Percentiles rank a stretch among this genome's conserved stretches.
phyloP scores from a whole-genome alignment of 2,797 vertebrate species.

The Muscicapa comitata region DNA sequence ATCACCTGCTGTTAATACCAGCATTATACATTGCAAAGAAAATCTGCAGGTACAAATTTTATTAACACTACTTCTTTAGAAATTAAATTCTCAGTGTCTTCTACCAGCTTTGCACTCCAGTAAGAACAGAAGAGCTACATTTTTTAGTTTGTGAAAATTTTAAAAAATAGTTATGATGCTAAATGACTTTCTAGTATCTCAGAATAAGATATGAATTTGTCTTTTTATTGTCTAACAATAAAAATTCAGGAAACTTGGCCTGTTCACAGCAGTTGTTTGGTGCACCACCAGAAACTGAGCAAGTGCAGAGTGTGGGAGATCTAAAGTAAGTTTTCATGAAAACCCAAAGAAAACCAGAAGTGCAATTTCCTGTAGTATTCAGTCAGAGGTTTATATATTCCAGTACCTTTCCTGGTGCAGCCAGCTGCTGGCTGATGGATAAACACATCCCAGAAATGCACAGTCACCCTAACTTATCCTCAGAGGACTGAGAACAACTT shows the following conservation, averaged over 20 bases:
- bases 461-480: background rate
- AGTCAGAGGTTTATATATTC: background rate
- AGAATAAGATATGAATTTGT: background rate
- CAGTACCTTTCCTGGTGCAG: background rate
- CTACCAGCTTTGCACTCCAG: background rate
- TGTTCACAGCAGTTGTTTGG: background rate
- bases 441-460: background rate
- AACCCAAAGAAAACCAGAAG: background rate
- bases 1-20: background rate
- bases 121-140: background rate
- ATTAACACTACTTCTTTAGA: background rate
- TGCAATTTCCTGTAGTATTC: background rate
- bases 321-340: background rate
- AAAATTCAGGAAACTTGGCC: constrained; percentile 3
- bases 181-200: background rate
- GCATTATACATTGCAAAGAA: background rate
- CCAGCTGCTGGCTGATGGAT: background rate
- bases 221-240: background rate
- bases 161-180: background rate
- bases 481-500: background rate
- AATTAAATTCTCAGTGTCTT: background rate
- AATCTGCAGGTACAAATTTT: background rate
- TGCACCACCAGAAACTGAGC: background rate
- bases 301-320: background rate
- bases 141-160: background rate